A percentile compares a stretch with the other conserved stretches of the same genome.
Evolutionary conservation across 2,113 vertebrate genomes (phyloP).

Genomic region (Ophiodon elongatus): DNA sequence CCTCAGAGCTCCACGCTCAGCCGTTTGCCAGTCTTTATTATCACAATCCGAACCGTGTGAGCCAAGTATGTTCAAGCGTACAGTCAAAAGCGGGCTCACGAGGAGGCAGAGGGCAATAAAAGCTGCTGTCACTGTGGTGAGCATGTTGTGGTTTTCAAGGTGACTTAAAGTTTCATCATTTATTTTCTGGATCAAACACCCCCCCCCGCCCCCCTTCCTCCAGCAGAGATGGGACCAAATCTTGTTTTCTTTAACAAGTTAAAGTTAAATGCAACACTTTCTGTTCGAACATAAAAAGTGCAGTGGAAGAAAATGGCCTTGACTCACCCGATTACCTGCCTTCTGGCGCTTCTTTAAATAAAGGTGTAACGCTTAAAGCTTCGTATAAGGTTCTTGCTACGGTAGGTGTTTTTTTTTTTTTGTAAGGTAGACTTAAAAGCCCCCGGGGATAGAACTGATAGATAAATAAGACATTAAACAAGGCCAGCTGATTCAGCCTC

Average conservation of each 20-base stretch:
- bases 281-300: not conserved
- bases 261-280: not conserved
- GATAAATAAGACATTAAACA: conserved; percentile 15
- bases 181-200: not conserved
- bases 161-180: conserved; percentile 3
- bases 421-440: not conserved
- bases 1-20: not conserved
- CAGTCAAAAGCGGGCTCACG: no score
- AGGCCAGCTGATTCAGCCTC: conserved; percentile 21
- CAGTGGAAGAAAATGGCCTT: not conserved
- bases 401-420: not conserved
- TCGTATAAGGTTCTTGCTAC: not conserved
- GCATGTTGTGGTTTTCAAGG: conserved; percentile 16
- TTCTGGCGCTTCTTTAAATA: conserved; percentile 6
- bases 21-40: not conserved
- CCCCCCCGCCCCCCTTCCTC: not conserved
- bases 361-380: not conserved
- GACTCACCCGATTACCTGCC: not conserved
- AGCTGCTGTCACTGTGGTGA: not conserved
- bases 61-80: not conserved
- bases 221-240: conserved; percentile 8
- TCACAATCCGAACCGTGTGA: not conserved
- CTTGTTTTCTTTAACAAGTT: not conserved
- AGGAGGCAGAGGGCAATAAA: conserved; percentile 8
- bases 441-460: not conserved